Percentiles rank a stretch among this genome's conserved stretches.
Conservation (phyloP, 1,140 invertebrate genomes). For the Gryllus bimaculatus region DNA sequence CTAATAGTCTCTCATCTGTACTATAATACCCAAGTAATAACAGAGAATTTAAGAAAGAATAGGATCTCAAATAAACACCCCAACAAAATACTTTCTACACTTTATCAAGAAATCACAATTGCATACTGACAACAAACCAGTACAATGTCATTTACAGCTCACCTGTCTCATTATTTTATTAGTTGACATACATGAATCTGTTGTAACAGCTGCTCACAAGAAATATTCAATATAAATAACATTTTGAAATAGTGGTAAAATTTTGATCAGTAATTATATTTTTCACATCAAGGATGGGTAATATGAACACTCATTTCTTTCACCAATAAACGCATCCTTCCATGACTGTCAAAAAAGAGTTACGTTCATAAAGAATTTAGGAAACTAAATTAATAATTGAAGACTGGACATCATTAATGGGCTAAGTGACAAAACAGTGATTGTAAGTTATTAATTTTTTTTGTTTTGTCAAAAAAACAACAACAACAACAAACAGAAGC, state of each 20-base stretch:
- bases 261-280: neutral
- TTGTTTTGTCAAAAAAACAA: too few relatives aligned
- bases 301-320: neutral
- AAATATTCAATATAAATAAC: neutral
- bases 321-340: neutral
- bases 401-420: neutral
- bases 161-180: neutral
- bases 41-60: too few relatives aligned
- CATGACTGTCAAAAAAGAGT: neutral
- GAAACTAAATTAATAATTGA: neutral
- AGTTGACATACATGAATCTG: neutral
- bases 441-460: too few relatives aligned
- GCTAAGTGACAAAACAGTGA: too few relatives aligned
- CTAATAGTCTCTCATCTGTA: too few relatives aligned
- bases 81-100: too few relatives aligned
- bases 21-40: too few relatives aligned
- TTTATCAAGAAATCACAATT: neutral
- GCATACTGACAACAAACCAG: neutral
- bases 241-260: neutral
- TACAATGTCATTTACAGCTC: neutral
- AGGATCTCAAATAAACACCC: too few relatives aligned
- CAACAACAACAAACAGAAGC: too few relatives aligned
- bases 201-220: neutral
- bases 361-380: conserved; percentile 10
- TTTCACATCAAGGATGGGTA: neutral